These are phyloP conservation scores for Pentalonia nigronervosa DNA, from an alignment of 1,140 invertebrate genomes.

Conservation along the genomic window DNA sequence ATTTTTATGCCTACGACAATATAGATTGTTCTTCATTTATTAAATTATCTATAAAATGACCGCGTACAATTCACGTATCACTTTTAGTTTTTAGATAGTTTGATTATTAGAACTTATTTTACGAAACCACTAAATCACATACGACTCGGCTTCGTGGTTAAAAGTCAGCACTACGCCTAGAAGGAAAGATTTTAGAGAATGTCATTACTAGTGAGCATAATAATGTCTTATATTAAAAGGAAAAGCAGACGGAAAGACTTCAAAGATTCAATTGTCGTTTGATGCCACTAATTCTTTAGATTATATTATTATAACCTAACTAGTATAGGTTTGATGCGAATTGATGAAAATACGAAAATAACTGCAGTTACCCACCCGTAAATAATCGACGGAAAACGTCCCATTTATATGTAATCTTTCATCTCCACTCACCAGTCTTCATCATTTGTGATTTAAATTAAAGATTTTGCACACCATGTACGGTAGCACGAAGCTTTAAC, in stretches of 20 bases:
- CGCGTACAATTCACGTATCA: background rate
- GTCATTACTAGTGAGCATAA: background rate
- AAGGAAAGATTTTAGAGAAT: background rate
- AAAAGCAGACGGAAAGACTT: background rate
- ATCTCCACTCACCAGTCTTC: background rate
- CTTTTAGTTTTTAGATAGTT: background rate
- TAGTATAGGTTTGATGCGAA: background rate
- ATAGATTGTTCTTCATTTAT: background rate
- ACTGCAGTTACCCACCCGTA: background rate
- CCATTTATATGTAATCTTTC: background rate
- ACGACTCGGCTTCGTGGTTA: background rate
- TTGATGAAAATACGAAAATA: background rate
- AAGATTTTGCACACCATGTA: background rate
- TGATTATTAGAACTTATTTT: background rate
- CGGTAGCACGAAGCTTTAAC: background rate
- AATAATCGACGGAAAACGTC: background rate
- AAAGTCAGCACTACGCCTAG: background rate
- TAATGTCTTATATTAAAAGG: background rate
- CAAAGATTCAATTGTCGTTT: background rate
- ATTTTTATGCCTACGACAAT: background rate
- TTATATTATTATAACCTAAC: background rate
- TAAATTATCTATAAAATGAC: background rate
- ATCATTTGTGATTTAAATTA: background rate
- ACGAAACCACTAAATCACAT: background rate
- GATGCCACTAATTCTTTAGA: background rate